phyloP scores from a whole-genome alignment of 2,113 vertebrate genomes.

The Arenaria interpres region DNA sequence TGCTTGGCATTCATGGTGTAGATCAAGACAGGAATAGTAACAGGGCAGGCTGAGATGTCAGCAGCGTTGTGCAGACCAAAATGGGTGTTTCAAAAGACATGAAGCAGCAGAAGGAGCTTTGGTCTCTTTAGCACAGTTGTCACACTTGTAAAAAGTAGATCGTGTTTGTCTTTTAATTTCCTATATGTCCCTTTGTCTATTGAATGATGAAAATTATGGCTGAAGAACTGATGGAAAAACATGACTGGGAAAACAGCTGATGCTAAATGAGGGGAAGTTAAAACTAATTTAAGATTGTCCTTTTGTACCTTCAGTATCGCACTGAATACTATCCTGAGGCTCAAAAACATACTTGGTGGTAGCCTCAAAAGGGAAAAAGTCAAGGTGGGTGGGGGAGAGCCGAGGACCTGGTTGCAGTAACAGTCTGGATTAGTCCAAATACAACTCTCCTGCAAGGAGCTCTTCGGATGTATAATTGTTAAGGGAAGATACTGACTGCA shows the following conservation, averaged over 20 bases:
- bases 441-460: too few species aligned
- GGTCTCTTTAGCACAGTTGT: not conserved
- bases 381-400: not conserved
- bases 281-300: not conserved
- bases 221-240: not conserved
- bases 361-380: not conserved
- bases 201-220: not conserved
- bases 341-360: not conserved
- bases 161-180: not conserved
- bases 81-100: not conserved
- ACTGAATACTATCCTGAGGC: fast-evolving
- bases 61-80: not conserved
- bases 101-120: not conserved
- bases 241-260: not conserved
- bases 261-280: not conserved
- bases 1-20: not conserved
- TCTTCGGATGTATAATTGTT: not conserved
- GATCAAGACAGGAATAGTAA: not conserved
- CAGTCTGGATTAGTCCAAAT: not conserved
- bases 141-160: not conserved
- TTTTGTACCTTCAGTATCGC: not conserved
- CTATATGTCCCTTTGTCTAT: not conserved
- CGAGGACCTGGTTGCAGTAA: not conserved
- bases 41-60: not conserved
- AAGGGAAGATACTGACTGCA: not conserved